A percentile compares a stretch with the other conserved stretches of the same genome.
These are phyloP conservation scores for Cylas formicarius DNA, from an alignment of 1,140 invertebrate genomes.

Conservation along the genomic window DNA sequence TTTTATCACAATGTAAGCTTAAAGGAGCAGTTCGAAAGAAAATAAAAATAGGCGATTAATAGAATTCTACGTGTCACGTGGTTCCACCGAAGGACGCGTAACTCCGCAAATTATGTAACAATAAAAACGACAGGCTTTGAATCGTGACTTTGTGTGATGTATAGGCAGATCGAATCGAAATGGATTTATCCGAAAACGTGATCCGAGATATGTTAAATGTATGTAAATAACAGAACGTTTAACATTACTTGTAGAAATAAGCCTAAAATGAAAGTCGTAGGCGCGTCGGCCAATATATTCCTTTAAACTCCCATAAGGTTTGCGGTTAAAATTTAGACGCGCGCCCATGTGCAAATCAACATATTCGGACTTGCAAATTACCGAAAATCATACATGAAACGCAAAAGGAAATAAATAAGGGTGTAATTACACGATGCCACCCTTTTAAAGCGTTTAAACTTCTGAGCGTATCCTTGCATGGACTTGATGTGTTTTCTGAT, in stretches of 20 bases:
- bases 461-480: constrained; percentile 21
- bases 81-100: no score
- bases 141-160: constrained; percentile 21
- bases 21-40: no score
- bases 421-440: constrained; percentile 18
- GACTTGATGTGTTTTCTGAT: constrained; percentile 7
- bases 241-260: constrained; percentile 18
- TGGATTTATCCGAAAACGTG: constrained; percentile 24
- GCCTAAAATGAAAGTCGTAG: no score
- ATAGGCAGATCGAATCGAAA: constrained; percentile 22
- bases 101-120: constrained; percentile 19
- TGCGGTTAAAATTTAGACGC: no score
- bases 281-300: no score
- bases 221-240: constrained; percentile 23
- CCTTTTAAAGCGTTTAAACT: constrained; percentile 19
- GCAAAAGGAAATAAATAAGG: constrained; percentile 18
- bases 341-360: no score
- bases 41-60: no score
- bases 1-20: no score
- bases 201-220: constrained; percentile 23
- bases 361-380: constrained; percentile 23
- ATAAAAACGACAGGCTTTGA: constrained; percentile 20
- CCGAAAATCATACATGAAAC: constrained; percentile 17
- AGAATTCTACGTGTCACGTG: no score
- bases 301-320: no score